Evolutionary conservation across 2,113 vertebrate species (phyloP).

Genomic region (Cervus canadensis): DNA sequence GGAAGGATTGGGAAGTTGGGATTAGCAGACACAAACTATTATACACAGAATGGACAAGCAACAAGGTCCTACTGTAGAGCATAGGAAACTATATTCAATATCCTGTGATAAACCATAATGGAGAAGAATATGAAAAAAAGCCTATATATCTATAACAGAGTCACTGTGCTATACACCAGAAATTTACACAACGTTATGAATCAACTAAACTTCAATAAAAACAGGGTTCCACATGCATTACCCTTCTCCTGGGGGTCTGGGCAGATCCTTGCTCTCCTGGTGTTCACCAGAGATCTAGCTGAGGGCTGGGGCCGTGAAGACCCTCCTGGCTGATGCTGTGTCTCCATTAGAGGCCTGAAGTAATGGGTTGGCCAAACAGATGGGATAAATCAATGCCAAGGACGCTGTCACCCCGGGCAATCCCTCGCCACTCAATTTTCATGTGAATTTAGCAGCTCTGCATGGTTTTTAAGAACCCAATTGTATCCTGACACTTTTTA

Average conservation of each 20-base stretch:
- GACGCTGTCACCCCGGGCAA: slow-evolving; percentile 59
- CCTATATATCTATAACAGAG: not conserved
- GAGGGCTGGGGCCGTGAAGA: not conserved
- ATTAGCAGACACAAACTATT: not conserved
- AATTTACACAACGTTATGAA: not conserved
- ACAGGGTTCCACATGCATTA: rapidly evolving
- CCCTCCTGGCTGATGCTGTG: not conserved
- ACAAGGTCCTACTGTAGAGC: not conserved
- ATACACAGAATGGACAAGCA: not conserved
- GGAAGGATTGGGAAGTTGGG: not conserved
- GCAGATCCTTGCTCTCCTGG: not conserved
- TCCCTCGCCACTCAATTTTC: slow-evolving; percentile 56
- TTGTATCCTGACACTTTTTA: slow-evolving; percentile 72
- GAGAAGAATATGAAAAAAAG: not conserved
- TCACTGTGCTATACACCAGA: not conserved
- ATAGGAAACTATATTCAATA: not conserved
- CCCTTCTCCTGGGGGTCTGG: not conserved
- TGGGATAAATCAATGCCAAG: slow-evolving; percentile 68
- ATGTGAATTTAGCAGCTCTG: slow-evolving; percentile 67
- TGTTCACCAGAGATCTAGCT: not conserved
- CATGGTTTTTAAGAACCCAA: slow-evolving; percentile 70
- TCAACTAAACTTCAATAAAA: not conserved
- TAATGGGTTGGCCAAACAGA: slow-evolving; percentile 38
- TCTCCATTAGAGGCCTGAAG: slow-evolving; percentile 3
- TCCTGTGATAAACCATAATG: not conserved